Base-by-base conservation (phyloP, 2,888 invertebrate species). In the Pristionchus maxplancki region DNA sequence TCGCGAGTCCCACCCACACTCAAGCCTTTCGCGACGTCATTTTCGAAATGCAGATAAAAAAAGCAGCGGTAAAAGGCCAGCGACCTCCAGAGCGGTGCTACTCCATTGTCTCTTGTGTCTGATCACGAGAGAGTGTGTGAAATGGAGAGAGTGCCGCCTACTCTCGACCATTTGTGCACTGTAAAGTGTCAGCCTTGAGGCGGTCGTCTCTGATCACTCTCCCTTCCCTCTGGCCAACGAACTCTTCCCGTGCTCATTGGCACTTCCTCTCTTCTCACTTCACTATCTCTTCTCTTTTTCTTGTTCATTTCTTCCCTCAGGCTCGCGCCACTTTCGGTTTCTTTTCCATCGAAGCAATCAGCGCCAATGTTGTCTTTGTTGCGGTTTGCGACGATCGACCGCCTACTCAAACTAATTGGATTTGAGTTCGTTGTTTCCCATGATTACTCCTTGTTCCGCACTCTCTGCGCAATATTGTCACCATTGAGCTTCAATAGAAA, bases 341-440 rank as follows among this genome's bases (percentile, higher is more conserved):
- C 31, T 71, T 24, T 64, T 37, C 67, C 1, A 71, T 71, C 15
- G 71, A 40, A 17, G 67, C 34, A 71, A 71, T 71, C 71, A 71
- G 71, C 15, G 71, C 71, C 71, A 71, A 37, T 71, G 71, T 71
- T 71, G 37, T 71, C 71, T 71, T 71, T 71, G 20, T 64, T 64
- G 31, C 31, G 15, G 64, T 71, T 71, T 20, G 20, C 31, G 31
- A 64, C 64, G 8, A 37, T 71, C 20, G 31, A 20, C 71, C 24
- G n/a, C 24, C 62, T 28, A 24, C 31, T 71, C 37, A 71, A 71
- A 31, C 13, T 24, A n/a, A 17, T 34, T 40, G 71, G 71, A 37
- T 31, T n/a, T 71, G 31, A 31, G 31, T 20, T 31, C 15, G 64
- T 13, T 5, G 20, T 58, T n/a, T 6, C 58, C n/a, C n/a, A 24